phyloP scores from a whole-genome alignment of 1,140 invertebrate genomes.

The Temnothorax longispinosus region DNA sequence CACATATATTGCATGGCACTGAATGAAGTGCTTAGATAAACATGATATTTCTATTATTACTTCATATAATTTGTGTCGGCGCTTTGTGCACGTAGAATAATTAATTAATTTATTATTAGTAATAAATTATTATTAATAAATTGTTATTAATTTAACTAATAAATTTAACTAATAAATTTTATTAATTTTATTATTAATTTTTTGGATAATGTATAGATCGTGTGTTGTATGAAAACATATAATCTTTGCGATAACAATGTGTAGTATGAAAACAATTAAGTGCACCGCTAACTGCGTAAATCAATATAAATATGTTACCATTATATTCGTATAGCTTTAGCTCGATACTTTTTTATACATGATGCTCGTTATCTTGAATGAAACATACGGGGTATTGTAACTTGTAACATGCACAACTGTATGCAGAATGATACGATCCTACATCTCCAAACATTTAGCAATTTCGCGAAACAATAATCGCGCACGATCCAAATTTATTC shows the following conservation, averaged over 20 bases:
- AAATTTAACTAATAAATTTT: too few species aligned
- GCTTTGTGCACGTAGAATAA: background rate
- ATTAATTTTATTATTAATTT: too few species aligned
- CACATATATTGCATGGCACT: background rate
- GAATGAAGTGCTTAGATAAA: constrained; percentile 17
- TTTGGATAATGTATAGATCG: too few species aligned
- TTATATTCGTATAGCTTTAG: background rate
- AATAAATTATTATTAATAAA: too few species aligned
- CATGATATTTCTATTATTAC: background rate
- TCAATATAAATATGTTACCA: constrained; percentile 23
- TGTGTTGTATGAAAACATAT: too few species aligned
- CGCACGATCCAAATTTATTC: constrained; percentile 46
- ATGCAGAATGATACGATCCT: background rate
- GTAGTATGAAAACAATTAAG: background rate
- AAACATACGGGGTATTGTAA: background rate
- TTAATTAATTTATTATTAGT: too few species aligned
- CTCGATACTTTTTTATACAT: constrained; percentile 11
- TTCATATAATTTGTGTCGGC: background rate
- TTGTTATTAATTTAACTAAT: too few species aligned
- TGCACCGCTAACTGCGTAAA: background rate
- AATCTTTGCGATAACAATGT: too few species aligned
- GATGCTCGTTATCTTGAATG: constrained; percentile 21
- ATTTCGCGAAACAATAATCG: constrained; percentile 36
- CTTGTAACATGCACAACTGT: background rate
- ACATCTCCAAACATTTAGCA: constrained; percentile 29